Evolutionary conservation across 2,113 vertebrate species (phyloP).

Genomic region (Drymodes brunneopygia): DNA sequence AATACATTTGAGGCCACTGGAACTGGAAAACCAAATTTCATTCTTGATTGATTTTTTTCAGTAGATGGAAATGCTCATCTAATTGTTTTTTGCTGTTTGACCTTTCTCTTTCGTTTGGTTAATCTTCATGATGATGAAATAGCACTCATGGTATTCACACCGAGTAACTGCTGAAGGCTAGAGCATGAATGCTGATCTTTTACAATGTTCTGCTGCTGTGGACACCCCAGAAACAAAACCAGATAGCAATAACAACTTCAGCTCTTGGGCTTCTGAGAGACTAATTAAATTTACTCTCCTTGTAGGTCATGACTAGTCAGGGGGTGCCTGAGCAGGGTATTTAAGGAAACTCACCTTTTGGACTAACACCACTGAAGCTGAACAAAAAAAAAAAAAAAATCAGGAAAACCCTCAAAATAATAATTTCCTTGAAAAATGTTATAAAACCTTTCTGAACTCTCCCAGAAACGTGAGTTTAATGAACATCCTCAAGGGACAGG

Average conservation of each 20-base stretch:
- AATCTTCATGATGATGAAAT: constrained; percentile 57
- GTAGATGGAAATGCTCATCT: constrained; percentile 43
- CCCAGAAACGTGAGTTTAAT: neutral
- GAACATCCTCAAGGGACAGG: neutral
- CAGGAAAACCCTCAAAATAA: neutral
- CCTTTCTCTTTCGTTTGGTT: constrained; percentile 59
- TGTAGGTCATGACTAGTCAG: neutral
- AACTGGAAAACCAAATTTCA: constrained; percentile 58
- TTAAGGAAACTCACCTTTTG: neutral
- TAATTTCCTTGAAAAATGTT: neutral
- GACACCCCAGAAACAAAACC: neutral
- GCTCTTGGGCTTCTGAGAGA: neutral
- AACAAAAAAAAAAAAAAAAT: neutral
- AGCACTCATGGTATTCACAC: constrained; percentile 42
- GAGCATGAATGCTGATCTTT: constrained; percentile 17
- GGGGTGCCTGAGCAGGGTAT: neutral
- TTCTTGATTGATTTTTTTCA: constrained; percentile 64
- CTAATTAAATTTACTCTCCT: neutral
- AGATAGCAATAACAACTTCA: neutral
- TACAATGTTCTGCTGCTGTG: neutral
- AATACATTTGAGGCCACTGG: constrained; percentile 23
- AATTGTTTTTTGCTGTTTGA: constrained; percentile 63
- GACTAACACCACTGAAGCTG: neutral
- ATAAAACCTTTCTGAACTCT: constrained; percentile 11
- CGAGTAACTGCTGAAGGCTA: neutral